These are phyloP conservation scores for Phocoena sinus DNA, from an alignment of 2,113 vertebrate genomes.

Conservation along the genomic window DNA sequence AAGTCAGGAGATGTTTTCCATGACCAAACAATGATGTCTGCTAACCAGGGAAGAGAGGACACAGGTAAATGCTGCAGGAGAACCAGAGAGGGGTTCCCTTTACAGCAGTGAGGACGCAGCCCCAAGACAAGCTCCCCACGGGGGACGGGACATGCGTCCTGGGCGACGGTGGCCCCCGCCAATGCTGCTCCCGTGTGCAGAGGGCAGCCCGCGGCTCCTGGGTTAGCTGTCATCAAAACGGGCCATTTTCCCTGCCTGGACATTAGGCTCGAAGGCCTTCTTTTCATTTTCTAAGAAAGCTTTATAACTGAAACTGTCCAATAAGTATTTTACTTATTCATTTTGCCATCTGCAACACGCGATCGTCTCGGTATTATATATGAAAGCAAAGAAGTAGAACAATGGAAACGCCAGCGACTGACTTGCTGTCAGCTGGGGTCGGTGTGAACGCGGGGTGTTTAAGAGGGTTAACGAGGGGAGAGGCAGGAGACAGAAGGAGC, in stretches of 20 bases:
- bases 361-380: not conserved
- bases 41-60: not conserved
- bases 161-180: not conserved
- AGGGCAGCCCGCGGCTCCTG: not conserved
- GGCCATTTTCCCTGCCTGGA: not conserved
- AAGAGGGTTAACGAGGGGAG: not conserved
- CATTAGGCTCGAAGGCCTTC: not conserved
- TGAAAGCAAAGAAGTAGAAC: not conserved
- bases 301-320: not conserved
- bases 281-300: not conserved
- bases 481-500: not conserved
- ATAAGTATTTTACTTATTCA: not conserved
- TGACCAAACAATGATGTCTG: not conserved
- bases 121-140: not conserved
- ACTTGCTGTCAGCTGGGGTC: not conserved
- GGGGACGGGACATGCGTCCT: fast-evolving
- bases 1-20: not conserved
- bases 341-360: not conserved
- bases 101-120: not conserved
- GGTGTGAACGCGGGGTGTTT: not conserved
- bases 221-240: not conserved
- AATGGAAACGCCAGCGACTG: not conserved
- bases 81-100: not conserved
- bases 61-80: not conserved
- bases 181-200: not conserved